Evolutionary conservation across 53 echinoderm and acorn worm species (phyloP), one percentile per base, ranked within the genome.

Genomic region (Echinometra lucunter): DNA sequence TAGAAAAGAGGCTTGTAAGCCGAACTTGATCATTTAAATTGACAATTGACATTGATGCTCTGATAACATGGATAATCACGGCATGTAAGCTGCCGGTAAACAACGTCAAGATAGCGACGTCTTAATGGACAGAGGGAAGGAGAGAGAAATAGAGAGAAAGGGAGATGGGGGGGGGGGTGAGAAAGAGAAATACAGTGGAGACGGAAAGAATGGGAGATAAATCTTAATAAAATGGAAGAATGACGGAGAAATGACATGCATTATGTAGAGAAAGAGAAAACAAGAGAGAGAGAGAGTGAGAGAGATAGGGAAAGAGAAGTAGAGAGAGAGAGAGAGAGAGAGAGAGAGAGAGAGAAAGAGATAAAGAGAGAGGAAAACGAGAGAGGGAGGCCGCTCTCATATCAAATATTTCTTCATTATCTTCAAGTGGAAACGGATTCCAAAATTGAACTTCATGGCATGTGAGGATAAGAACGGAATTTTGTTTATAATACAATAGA

Each of bases 371-470:
- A 7, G 80, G 6, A 42, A 80, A 3, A 32, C 4, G 34, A 74
- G 6, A 27, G 15, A 63, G 63, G 21, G 38, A 18, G 57, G 19
- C n/a, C 35, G 0, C 8, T 38, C 40, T 89, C 53, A 53, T 53
- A 7, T 4, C n/a, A 89, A 60, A 89, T 0, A 28, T 21, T 32
- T 55, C 88, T 49, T 55, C 53, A 83, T 58, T 58, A 58, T 89
- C 89, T 89, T 60, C 37, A 83, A 83, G 83, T 83, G 83, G 83
- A 83, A 83, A 83, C 83, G 83, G 83, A 83, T 83, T 28, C 25
- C 83, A 47, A 83, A 44, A 8, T 83, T 83, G 8, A 9, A 45
- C 45, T 45, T 49, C 21, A 25, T 3, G 27, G 28, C 83, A 83
- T 47, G 83, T 27, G n/a, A 83, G 83, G 49, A 49, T 45, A 83